Conservation (phyloP, 2,797 vertebrate genomes). For the Orestias chungarensis region DNA sequence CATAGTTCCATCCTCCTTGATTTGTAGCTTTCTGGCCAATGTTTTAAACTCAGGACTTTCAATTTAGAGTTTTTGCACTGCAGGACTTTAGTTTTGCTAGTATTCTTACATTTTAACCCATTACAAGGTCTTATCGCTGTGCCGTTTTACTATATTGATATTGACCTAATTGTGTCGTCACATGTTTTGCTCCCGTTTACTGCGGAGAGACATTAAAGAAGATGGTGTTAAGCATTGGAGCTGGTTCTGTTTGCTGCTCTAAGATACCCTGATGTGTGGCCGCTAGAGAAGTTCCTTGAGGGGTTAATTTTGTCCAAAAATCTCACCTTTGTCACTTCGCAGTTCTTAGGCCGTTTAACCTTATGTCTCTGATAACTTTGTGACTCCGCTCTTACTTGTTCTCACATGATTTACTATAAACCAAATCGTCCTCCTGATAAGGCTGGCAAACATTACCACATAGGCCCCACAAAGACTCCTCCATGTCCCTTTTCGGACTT, state of each 20-base stretch:
- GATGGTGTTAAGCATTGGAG: not conserved
- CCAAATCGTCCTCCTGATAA: not conserved
- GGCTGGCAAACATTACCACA: not conserved
- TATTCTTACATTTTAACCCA: not conserved
- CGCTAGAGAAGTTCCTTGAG: not conserved
- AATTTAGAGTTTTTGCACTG: not conserved
- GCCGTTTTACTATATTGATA: not conserved
- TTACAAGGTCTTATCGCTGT: not conserved
- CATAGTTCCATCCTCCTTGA: conserved; percentile 1
- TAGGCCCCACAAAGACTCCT: too few species aligned
- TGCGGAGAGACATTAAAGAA: not conserved
- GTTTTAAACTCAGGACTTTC: not conserved
- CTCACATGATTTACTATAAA: conserved; percentile 2
- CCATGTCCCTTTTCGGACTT: too few species aligned
- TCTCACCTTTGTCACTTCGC: not conserved
- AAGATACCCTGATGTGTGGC: not conserved
- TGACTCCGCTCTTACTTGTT: not conserved
- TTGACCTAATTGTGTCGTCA: not conserved
- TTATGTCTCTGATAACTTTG: not conserved
- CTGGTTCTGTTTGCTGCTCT: not conserved
- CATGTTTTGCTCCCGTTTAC: not conserved
- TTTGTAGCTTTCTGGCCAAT: not conserved
- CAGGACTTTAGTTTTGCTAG: not conserved
- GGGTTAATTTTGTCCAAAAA: not conserved
- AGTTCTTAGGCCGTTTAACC: not conserved